phyloP scores from a whole-genome alignment of 2,113 vertebrate genomes.

The Heliornis fulica region DNA sequence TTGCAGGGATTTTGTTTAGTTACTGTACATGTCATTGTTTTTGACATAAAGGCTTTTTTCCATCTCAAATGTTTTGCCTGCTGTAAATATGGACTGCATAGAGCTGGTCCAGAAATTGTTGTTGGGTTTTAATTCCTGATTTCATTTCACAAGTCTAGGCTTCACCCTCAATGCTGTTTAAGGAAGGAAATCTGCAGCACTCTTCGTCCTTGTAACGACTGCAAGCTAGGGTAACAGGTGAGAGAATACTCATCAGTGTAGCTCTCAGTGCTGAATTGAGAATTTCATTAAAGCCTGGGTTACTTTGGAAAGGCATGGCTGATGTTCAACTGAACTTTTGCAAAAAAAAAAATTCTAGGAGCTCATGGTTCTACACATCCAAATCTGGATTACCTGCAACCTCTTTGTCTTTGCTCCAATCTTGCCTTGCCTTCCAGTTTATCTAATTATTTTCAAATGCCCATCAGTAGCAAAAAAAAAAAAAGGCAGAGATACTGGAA shows the following conservation, averaged over 20 bases:
- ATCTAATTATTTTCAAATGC: neutral
- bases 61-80: neutral
- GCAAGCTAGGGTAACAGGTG: too few relatives aligned
- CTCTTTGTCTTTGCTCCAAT: neutral
- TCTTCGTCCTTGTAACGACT: too few relatives aligned
- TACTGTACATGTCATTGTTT: neutral
- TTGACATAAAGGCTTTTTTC: neutral
- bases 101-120: neutral
- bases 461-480: neutral
- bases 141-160: neutral
- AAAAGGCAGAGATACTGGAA: neutral
- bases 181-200: neutral
- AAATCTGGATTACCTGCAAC: neutral
- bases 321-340: neutral
- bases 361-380: neutral
- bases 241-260: neutral
- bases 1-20: neutral
- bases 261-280: neutral
- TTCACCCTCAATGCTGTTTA: neutral
- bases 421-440: neutral
- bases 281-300: neutral
- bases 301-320: neutral
- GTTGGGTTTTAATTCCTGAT: neutral
- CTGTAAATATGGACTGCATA: neutral
- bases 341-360: neutral